Base-by-base conservation (phyloP, 30 jellyfish, hydroid and myxozoan genomes). In the Hydractinia echinata region DNA sequence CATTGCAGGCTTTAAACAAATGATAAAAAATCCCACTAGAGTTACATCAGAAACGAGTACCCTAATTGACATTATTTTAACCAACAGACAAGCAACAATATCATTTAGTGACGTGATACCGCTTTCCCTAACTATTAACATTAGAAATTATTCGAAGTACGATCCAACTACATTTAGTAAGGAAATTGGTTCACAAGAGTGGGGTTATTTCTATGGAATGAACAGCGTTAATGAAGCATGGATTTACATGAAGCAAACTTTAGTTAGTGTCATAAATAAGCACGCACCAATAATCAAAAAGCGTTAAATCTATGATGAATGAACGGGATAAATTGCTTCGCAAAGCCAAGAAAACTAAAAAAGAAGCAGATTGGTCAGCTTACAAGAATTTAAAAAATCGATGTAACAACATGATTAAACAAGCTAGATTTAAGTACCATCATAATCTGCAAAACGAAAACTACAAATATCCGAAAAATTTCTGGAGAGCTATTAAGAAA, bases 121-220 rank as follows among this genome's bases (percentile, higher is more conserved):
- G 69, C 19, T 58, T 11, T 58, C 69, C 19, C 3, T 58, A 16
- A 58, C 69, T 3, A 58, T 58, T 1, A 58, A 58, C 19, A 58
- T 58, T 58, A 58, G 1, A 58, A 58, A 58, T 58, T 58, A 58
- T 58, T 58, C 69, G 15, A 58, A 58, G 3, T 58, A 58, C 69
- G 69, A 58, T 16, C 3, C 69, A 16, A 58, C 69, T 0, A 58
- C 69, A 58, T 58, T 56, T 58, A 58, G 69, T 58, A 58, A 58
- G 69, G 69, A 58, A 58, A 58, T 58, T 58, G 69, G 69, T 58
- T 58, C 69, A 58, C 69, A 11, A 58, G 19, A 58, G 18, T 58
- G 69, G 69, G 69, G 19, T 0, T 11, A 58, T 11, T 16, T 58
- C 18, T 58, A 58, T 58, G 69, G 18, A 58, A 58, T 58, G 69